Conservation (phyloP, 1,140 invertebrate species). For the Gyrodactylus bullatarudis region DNA sequence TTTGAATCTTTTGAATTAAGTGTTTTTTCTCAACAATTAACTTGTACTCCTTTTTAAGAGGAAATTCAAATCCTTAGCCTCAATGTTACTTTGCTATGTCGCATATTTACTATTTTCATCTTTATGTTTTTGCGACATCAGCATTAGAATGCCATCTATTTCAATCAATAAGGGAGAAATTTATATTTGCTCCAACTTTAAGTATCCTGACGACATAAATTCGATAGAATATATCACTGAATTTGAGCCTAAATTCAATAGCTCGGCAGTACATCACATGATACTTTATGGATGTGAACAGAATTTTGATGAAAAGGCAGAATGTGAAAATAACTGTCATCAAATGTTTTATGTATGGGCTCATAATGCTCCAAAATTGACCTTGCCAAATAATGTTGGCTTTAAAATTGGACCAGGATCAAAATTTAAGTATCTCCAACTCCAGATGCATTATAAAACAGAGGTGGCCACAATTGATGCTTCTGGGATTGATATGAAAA, state of each 20-base stretch:
- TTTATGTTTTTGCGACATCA: not conserved
- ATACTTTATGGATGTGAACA: not conserved
- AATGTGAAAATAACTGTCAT: not conserved
- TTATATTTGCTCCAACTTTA: not conserved
- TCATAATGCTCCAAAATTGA: not conserved
- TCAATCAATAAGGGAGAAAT: not conserved
- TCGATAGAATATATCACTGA: not conserved
- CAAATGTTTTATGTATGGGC: not conserved
- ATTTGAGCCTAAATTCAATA: not conserved
- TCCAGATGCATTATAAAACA: not conserved
- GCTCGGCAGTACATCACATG: not conserved
- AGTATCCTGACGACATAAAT: not conserved
- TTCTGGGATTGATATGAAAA: not conserved
- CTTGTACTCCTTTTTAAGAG: not conserved
- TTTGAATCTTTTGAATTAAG: not conserved
- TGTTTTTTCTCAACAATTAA: not conserved
- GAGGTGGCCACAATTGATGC: not conserved
- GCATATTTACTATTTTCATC: not conserved
- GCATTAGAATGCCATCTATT: not conserved
- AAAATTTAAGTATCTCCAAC: not conserved
- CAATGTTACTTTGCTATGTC: not conserved
- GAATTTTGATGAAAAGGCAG: not conserved
- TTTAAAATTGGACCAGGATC: not conserved
- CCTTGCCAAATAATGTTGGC: not conserved
- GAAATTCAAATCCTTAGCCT: no score